These are phyloP conservation scores for Arbacia lixula DNA, from an alignment of 53 echinoderm and acorn worm species.

Conservation along the genomic window DNA sequence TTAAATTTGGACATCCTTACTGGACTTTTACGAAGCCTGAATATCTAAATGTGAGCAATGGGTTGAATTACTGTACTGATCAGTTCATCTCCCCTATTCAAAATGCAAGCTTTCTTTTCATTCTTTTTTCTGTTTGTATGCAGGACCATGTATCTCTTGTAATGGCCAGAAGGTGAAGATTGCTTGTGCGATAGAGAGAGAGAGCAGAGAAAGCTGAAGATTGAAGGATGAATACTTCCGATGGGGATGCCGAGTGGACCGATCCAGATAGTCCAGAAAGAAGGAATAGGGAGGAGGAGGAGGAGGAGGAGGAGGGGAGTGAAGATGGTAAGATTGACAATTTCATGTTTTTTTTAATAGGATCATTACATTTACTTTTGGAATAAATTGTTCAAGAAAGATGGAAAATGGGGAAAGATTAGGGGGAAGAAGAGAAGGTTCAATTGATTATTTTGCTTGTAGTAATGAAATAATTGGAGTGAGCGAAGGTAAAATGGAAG, in stretches of 20 bases:
- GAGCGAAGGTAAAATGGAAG: too few relatives aligned
- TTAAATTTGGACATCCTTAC: too few relatives aligned
- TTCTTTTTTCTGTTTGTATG: not conserved
- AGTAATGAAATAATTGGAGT: too few relatives aligned
- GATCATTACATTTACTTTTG: too few relatives aligned
- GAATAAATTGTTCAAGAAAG: too few relatives aligned
- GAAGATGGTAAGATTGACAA: constrained; percentile 36
- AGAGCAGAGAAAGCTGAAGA: not conserved
- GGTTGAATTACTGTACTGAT: too few relatives aligned
- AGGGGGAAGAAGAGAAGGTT: too few relatives aligned
- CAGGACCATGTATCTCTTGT: not conserved
- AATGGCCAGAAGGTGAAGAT: not conserved
- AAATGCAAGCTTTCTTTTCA: not conserved
- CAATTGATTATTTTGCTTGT: too few relatives aligned
- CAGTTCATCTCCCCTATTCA: not conserved
- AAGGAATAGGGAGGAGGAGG: constrained; percentile 10
- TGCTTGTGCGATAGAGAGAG: not conserved
- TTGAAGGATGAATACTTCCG: constrained; percentile 20
- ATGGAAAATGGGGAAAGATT: too few relatives aligned
- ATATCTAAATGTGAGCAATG: too few relatives aligned
- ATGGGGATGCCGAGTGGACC: constrained; percentile 22
- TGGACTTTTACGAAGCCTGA: too few relatives aligned
- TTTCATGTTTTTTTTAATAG: too few relatives aligned
- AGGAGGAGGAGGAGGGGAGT: constrained; percentile 12
- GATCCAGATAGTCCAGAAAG: constrained; percentile 3